Percentiles rank a stretch among this genome's conserved stretches.
Evolutionary conservation across 2,888 invertebrate genomes (phyloP).

Genomic region (Parelbella ahira): DNA sequence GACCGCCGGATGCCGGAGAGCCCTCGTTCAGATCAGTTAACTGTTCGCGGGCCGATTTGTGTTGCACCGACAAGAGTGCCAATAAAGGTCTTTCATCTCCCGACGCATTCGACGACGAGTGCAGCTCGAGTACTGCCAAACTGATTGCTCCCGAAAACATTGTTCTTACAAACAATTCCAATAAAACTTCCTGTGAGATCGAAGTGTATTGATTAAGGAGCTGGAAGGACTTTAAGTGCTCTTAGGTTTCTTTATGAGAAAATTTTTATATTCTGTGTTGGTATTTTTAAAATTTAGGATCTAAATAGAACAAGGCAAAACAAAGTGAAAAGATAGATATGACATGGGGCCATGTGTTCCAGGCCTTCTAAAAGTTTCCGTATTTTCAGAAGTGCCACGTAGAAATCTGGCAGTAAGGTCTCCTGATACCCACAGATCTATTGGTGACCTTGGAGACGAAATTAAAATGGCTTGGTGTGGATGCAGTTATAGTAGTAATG

Average conservation of each 20-base stretch:
- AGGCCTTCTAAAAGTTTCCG: too few relatives aligned
- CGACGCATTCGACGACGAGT: constrained; percentile 27
- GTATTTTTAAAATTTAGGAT: too few relatives aligned
- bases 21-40: constrained; percentile 63
- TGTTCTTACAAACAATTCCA: constrained; percentile 19
- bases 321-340: too few relatives aligned
- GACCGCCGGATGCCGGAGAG: constrained; percentile 32
- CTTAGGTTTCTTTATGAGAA: not conserved
- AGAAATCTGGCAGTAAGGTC: too few relatives aligned
- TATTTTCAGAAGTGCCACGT: too few relatives aligned
- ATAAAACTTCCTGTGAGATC: constrained; percentile 24
- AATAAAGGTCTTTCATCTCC: constrained; percentile 36
- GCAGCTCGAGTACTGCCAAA: constrained; percentile 21
- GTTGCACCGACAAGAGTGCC: constrained; percentile 32
- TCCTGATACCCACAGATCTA: too few relatives aligned
- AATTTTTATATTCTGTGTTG: too few relatives aligned
- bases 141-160: constrained; percentile 22
- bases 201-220: constrained; percentile 24
- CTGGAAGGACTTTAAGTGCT: constrained; percentile 1
- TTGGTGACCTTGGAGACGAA: too few relatives aligned
- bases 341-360: too few relatives aligned
- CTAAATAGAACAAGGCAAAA: too few relatives aligned
- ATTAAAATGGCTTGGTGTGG: too few relatives aligned
- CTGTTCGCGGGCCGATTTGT: constrained; percentile 40
- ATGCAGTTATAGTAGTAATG: too few relatives aligned